Percentiles rank a stretch among this genome's conserved stretches.
Conservation (phyloP, 2,113 vertebrate species). For the Ictidomys tridecemlineatus region DNA sequence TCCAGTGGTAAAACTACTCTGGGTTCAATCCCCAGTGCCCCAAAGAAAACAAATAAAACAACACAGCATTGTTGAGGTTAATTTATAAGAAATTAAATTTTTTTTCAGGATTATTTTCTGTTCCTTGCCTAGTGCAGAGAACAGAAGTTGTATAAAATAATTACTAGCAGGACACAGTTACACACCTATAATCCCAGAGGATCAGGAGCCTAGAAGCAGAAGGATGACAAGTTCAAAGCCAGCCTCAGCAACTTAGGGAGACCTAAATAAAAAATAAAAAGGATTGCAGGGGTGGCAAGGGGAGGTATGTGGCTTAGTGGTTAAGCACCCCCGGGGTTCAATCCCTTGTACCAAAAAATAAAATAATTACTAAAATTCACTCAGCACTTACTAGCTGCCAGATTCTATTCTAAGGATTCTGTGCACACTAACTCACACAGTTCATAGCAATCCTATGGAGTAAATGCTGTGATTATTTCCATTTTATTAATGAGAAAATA, state of each 20-base stretch:
- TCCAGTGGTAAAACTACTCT: too few species aligned
- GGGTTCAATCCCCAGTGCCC: too few species aligned
- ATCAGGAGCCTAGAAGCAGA: too few species aligned
- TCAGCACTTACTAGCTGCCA: neutral
- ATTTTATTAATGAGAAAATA: neutral
- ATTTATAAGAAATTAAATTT: neutral
- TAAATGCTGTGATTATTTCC: neutral
- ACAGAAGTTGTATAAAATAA: neutral
- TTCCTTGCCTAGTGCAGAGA: neutral
- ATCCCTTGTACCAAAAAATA: neutral
- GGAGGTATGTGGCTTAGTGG: too few species aligned
- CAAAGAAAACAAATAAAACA: too few species aligned
- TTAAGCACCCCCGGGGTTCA: too few species aligned
- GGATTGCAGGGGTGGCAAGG: too few species aligned
- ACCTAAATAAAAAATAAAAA: too few species aligned
- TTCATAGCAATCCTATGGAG: neutral
- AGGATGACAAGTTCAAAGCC: too few species aligned
- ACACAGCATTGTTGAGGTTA: neutral
- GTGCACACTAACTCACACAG: neutral
- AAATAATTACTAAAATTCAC: neutral
- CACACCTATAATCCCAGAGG: too few species aligned
- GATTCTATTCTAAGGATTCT: neutral
- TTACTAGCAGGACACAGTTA: neutral
- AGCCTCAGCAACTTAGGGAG: too few species aligned
- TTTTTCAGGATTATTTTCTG: neutral